Conservation (phyloP, 2,797 vertebrate species). For the Buphagus erythrorhynchus region DNA sequence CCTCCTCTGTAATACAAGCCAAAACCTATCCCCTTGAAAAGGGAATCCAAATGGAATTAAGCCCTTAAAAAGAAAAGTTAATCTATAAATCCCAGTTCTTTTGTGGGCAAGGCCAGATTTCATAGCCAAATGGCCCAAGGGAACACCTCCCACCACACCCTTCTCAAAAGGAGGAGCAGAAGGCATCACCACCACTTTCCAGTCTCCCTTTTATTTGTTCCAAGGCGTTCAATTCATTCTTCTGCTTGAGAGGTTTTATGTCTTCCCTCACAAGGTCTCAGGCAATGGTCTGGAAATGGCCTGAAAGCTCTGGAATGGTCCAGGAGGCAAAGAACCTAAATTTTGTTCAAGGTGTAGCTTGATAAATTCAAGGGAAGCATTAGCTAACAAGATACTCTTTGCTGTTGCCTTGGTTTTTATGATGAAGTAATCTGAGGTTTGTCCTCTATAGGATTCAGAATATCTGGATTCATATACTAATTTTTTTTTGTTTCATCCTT, state of each 20-base stretch:
- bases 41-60: background rate
- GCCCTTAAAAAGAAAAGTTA: background rate
- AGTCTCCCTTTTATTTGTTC: background rate
- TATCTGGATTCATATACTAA: background rate
- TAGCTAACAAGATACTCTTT: background rate
- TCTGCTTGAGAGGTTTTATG: background rate
- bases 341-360: background rate
- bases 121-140: background rate
- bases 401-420: background rate
- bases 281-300: background rate
- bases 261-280: background rate
- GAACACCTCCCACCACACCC: background rate
- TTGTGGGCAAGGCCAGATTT: background rate
- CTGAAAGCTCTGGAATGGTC: background rate
- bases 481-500: background rate
- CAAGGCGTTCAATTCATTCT: fast-evolving
- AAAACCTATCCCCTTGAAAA: background rate
- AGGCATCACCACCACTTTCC: background rate
- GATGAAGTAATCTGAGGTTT: background rate
- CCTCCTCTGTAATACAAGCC: background rate
- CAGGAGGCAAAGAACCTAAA: background rate
- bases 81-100: background rate
- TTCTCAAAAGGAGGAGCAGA: background rate
- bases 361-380: background rate
- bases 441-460: background rate